These are phyloP conservation scores for Coptodon rendalli DNA, from an alignment of 2,113 vertebrate genomes.

Conservation along the genomic window DNA sequence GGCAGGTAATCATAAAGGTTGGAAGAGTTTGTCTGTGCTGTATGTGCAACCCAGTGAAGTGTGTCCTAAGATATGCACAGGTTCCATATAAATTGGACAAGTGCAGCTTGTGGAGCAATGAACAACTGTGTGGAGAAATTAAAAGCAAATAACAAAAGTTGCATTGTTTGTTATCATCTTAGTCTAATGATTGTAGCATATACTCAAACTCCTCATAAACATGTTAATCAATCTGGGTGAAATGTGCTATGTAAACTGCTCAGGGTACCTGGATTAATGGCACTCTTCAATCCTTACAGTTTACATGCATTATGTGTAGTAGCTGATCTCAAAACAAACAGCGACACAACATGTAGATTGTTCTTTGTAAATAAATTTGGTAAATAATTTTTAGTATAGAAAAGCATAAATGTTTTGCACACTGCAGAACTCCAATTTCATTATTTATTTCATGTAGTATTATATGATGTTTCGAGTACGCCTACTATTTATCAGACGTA, in stretches of 20 bases:
- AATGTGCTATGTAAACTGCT: not conserved
- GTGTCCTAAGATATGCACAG: not conserved
- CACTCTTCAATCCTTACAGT: not conserved
- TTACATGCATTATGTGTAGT: not conserved
- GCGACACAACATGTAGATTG: not conserved
- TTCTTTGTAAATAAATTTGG: not conserved
- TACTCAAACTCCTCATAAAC: not conserved
- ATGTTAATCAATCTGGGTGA: not conserved
- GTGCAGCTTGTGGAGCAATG: not conserved
- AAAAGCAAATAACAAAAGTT: not conserved
- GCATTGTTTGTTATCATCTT: not conserved
- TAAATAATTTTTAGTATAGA: not conserved
- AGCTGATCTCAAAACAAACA: not conserved
- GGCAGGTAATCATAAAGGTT: not conserved
- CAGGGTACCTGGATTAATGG: not conserved
- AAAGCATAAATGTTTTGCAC: not conserved
- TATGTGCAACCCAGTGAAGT: not conserved
- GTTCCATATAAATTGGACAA: not conserved
- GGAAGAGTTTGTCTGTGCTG: not conserved
- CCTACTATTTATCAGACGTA: not conserved
- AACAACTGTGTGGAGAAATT: not conserved
- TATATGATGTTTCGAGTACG: not conserved
- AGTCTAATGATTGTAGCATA: not conserved
- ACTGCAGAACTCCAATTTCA: not conserved
- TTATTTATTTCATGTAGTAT: not conserved